Base-by-base conservation (phyloP, 2,888 invertebrate species). In the Druceiella hillmani region DNA sequence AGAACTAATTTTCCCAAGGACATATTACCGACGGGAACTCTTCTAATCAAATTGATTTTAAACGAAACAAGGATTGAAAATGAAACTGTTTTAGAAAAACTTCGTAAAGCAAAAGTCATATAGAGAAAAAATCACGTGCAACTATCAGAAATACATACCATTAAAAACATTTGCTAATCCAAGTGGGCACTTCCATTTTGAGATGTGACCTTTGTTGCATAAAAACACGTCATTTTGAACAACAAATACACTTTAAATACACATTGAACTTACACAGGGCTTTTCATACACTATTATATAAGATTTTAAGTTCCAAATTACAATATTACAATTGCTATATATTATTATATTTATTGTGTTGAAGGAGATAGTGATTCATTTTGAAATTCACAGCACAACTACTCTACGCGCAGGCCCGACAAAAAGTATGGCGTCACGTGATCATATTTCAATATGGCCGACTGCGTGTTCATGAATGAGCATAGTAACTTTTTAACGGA, bases 321-420 rank as follows among this genome's bases (percentile, higher is more conserved):
- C 41, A 43, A 48, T 44, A 45, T 51, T 34, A 49, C 30, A 32
- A 50, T 43, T 50, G 55, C 52, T 47, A 46, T 47, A 43, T 50
- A 47, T 44, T 54, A 55, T 56, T 58, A 50, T 48, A 48, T 50
- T 49, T 44, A 50, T 49, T 56, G 52, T 56, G 61, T 56, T 52
- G 52, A 51, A 46, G 52, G 50, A 52, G 56, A 58, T 56, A 57
- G 53, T 59, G 57, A 59, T 58, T 62, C 60, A 56, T 61, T 67
- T 65, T 62, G 55, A 63, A 66, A 66, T 64, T 61, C 62, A 60
- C 63, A 60, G 56, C 54, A 57, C 64, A 65, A 63, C 64, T 59
- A 63, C 59, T 58, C 7, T 9, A 56, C 62, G 67, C 69, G 69
- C 69, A 69, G 69, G 70, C 62, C 67, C 60, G 55, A 66, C 63